Base-by-base conservation (phyloP, 1,140 invertebrate species). In the Mamestra configurata region DNA sequence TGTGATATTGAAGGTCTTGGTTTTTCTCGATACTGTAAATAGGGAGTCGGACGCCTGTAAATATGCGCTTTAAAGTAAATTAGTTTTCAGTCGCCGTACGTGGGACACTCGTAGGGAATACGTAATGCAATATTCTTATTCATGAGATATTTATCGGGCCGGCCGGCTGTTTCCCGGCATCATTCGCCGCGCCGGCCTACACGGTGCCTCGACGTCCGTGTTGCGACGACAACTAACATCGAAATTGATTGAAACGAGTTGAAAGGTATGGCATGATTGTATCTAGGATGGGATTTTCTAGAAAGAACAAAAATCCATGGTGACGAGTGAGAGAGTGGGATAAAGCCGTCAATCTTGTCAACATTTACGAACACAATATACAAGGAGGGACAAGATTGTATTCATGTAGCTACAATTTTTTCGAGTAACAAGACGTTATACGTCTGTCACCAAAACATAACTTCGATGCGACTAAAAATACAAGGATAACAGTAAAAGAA, bases 91-190 rank as follows among this genome's bases (percentile, higher is more conserved):
- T 81, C 43, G 59, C 37, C 76, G 76, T 78, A 68, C 61, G 51
- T 59, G n/a, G 43, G 75, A 66, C 61, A 64, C 73, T 49, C 55
- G 73, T 51, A 59, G 79, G 71, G 87, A 86, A 87, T 88, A 86
- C 80, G 75, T 89, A 88, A 89, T 88, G 86, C 84, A 88, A 90
- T 89, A 88, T 90, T 90, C 82, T 84, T 90, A 90, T 90, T 90
- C 88, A 90, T 90, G 86, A 90, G 87, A 86, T 84, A 86, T 85
- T 88, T 90, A 87, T 88, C 83, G 82, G 70, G 73, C 72, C 81
- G 79, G 51, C 40, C 40, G 40, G 68, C 68, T 49, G 77, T 72
- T 49, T 72, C 40, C 66, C 22, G 43, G 35, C 49, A n/a, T 6
- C 43, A 43, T 22, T 6, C 18, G 18, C 31, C 2, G 31, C 27